Evolutionary conservation across 2,888 invertebrate species (phyloP).

Genomic region (Stenotaenia linearis): DNA sequence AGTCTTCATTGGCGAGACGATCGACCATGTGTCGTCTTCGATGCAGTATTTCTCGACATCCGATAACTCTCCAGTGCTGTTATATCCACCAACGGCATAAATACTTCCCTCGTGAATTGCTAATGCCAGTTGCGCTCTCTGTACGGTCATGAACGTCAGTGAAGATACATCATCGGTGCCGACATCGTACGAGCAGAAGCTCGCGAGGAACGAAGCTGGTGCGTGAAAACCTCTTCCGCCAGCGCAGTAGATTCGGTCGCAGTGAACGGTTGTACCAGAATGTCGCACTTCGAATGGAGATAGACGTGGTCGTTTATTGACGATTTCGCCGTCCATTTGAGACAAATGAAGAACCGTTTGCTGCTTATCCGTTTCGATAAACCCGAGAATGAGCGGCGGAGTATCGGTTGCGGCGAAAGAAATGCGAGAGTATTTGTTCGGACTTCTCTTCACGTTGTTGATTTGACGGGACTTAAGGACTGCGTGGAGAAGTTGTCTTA

Average conservation of each 20-base stretch:
- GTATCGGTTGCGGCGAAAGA: not conserved
- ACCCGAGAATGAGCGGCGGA: not conserved
- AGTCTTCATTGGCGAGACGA: not conserved
- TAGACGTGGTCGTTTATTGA: not conserved
- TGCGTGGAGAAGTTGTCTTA: not conserved
- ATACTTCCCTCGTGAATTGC: not conserved
- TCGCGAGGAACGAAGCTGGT: not conserved
- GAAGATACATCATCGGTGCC: not conserved
- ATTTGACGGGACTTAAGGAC: not conserved
- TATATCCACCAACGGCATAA: slow-evolving; percentile 3
- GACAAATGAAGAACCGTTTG: not conserved
- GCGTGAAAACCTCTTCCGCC: not conserved
- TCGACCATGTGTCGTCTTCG: not conserved
- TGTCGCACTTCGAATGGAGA: not conserved
- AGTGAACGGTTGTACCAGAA: not conserved
- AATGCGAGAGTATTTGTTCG: not conserved
- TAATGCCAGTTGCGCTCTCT: not conserved
- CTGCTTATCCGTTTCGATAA: not conserved
- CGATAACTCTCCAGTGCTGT: not conserved
- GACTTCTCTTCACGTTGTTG: not conserved
- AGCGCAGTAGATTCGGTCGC: not conserved
- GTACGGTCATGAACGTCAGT: not conserved
- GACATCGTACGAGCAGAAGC: not conserved
- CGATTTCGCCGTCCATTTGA: not conserved
- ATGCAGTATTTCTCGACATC: not conserved